Percentiles rank a stretch among this genome's conserved stretches.
phyloP scores from a whole-genome alignment of 2,113 vertebrate species.

The Pelmatolapia mariae region DNA sequence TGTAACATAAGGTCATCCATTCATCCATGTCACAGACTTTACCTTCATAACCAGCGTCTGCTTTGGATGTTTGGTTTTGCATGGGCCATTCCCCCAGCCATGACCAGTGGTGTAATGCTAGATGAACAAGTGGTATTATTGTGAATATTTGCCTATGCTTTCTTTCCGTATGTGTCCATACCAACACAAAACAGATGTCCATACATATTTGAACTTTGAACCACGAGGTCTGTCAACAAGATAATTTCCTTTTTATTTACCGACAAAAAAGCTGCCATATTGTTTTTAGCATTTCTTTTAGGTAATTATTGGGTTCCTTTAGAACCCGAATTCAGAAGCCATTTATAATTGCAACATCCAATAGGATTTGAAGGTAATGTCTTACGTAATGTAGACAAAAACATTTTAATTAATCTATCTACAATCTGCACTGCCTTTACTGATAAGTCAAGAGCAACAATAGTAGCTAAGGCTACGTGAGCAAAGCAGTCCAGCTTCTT shows the following conservation, averaged over 20 bases:
- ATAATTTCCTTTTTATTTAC: not conserved
- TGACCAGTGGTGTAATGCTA: constrained; percentile 47
- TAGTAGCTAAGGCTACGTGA: not conserved
- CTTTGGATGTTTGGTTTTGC: constrained; percentile 45
- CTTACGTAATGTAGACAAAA: not conserved
- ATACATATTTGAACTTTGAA: not conserved
- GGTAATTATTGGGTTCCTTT: not conserved
- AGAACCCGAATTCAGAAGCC: not conserved
- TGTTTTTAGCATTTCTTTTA: not conserved
- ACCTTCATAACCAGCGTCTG: constrained; percentile 36
- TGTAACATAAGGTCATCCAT: constrained; percentile 29
- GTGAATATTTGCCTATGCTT: not conserved
- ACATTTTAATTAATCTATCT: not conserved
- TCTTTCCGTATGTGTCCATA: not conserved
- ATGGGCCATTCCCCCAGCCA: constrained; percentile 45
- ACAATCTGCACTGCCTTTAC: not conserved
- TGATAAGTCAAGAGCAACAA: not conserved
- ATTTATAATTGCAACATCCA: not conserved
- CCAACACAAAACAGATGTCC: not conserved
- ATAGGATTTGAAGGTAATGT: not conserved
- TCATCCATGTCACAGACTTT: constrained; percentile 35
- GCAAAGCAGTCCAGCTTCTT: not conserved
- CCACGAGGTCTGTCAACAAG: not conserved
- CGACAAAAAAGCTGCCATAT: not conserved
- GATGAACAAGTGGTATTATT: not conserved